These are phyloP conservation scores for Meghimatium bilineatum DNA, from an alignment of 2,888 invertebrate genomes.

Conservation along the genomic window DNA sequence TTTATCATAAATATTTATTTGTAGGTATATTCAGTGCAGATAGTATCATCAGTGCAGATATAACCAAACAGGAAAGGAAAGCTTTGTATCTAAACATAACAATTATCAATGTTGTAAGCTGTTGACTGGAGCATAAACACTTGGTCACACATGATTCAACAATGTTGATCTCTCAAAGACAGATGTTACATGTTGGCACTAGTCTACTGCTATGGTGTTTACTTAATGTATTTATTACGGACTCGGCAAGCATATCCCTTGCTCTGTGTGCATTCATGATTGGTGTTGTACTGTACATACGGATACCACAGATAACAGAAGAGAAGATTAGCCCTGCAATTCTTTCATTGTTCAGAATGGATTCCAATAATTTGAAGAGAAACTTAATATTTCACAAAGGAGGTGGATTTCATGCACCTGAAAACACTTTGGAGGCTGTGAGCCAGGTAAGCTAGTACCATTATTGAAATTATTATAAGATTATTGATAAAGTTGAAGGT, in stretches of 20 bases:
- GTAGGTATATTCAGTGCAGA: neutral
- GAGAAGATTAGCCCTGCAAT: slow-evolving; percentile 25
- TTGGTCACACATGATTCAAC: neutral
- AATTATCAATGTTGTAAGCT: neutral
- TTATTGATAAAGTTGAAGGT: too few relatives aligned
- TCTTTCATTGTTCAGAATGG: slow-evolving; percentile 22
- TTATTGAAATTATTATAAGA: neutral
- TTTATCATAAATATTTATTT: neutral
- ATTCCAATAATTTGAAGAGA: slow-evolving; percentile 21
- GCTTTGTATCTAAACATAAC: neutral
- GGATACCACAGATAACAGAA: slow-evolving; percentile 10
- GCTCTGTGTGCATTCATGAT: neutral
- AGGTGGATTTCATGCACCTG: slow-evolving; percentile 86
- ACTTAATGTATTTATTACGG: slow-evolving; percentile 33
- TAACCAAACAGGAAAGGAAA: neutral
- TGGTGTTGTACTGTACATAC: slow-evolving; percentile 23
- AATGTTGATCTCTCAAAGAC: slow-evolving; percentile 26
- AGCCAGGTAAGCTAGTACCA: slow-evolving; percentile 77
- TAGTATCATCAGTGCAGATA: neutral
- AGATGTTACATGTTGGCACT: neutral
- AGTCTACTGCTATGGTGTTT: slow-evolving; percentile 30
- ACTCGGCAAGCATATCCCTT: neutral
- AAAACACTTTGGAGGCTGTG: slow-evolving; percentile 87
- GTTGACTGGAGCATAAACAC: too few relatives aligned
- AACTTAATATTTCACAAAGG: slow-evolving; percentile 84